A percentile compares a stretch with the other conserved stretches of the same genome.
Evolutionary conservation across 2,888 invertebrate species (phyloP).

Genomic region (Chouioia cunea): DNA sequence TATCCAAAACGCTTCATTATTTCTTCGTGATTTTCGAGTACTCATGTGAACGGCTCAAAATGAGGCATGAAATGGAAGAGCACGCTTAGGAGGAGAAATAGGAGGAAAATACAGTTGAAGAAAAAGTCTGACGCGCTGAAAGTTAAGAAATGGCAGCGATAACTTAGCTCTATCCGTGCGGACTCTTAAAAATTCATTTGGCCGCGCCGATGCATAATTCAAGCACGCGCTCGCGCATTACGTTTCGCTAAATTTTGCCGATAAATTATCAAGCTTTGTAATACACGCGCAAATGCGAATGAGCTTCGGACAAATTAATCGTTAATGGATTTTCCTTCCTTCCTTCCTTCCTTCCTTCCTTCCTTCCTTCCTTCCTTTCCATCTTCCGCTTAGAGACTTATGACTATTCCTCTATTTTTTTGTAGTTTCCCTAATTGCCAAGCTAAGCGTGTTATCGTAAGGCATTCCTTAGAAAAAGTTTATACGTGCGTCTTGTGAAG

Average conservation of each 20-base stretch:
- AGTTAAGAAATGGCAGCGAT: conserved; percentile 40
- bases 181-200: conserved; percentile 45
- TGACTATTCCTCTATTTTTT: not conserved
- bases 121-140: conserved; percentile 2
- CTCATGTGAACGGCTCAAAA: conserved; percentile 12
- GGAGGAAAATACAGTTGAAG: conserved; percentile 1
- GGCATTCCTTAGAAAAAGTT: no score
- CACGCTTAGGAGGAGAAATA: not conserved
- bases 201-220: conserved; percentile 41
- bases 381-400: not conserved
- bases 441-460: no score
- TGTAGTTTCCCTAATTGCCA: no score
- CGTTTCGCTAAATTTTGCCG: conserved; percentile 43
- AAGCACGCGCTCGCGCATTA: conserved; percentile 10
- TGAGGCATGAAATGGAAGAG: conserved; percentile 20
- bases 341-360: conserved; percentile 6
- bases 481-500: no score
- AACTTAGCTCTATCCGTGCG: conserved; percentile 37
- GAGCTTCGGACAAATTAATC: conserved; percentile 42
- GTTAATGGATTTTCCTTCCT: conserved; percentile 38
- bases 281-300: not conserved
- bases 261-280: conserved; percentile 38
- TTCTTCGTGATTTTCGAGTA: no score
- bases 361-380: not conserved
- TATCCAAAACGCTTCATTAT: no score